Evolutionary conservation across 2,888 invertebrate genomes (phyloP).

Genomic region (Watsonalla binaria): DNA sequence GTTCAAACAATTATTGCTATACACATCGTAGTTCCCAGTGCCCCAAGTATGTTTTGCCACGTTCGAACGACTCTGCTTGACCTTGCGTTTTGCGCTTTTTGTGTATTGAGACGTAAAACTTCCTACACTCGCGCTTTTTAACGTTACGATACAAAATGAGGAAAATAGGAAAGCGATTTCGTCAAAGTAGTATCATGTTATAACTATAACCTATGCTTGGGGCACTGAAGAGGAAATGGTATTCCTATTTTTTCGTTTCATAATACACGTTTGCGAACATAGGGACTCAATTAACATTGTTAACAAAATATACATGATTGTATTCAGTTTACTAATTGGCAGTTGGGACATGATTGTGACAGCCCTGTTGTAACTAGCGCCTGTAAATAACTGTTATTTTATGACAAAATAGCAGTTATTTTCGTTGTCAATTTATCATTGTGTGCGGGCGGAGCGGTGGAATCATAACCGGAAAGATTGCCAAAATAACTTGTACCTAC

Average conservation of each 20-base stretch:
- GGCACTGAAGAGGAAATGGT: not conserved
- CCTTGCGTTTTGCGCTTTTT: no score
- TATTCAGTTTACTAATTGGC: conserved; percentile 2
- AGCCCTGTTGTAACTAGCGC: conserved; percentile 1
- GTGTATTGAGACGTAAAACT: no score
- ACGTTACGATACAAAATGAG: no score
- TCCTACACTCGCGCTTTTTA: no score
- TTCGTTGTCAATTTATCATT: conserved; percentile 64
- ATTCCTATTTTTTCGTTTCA: not conserved
- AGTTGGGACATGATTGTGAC: not conserved
- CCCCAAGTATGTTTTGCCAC: no score
- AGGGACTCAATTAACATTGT: not conserved
- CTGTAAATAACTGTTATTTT: conserved; percentile 34
- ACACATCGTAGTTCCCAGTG: not conserved
- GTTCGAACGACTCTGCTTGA: no score
- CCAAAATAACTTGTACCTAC: conserved; percentile 65
- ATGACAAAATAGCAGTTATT: conserved; percentile 53
- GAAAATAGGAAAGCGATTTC: no score
- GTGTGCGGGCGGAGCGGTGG: conserved; percentile 41
- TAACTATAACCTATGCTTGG: no score
- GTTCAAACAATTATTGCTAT: not conserved
- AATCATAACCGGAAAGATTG: conserved; percentile 55
- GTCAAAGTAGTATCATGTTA: no score
- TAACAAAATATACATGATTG: not conserved
- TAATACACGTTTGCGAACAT: not conserved